Evolutionary conservation across 2,797 vertebrate genomes (phyloP).

Genomic region (Oreortyx pictus): DNA sequence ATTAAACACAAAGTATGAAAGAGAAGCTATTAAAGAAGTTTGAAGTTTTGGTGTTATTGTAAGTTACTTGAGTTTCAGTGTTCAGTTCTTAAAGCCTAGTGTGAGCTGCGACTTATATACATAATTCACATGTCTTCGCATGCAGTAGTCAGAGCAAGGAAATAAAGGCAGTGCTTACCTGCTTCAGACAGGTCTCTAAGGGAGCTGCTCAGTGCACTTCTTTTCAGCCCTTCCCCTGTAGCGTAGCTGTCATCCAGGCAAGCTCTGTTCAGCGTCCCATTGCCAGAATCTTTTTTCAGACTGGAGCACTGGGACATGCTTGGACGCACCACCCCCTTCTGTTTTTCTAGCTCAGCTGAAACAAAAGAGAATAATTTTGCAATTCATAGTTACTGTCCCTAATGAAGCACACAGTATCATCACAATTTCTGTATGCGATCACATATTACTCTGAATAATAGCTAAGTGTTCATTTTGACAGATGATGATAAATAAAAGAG

Average conservation of each 20-base stretch:
- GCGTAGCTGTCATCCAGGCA: constrained; percentile 97
- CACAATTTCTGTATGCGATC: background rate
- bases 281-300: constrained; percentile 92
- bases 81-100: background rate
- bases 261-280: constrained; percentile 86
- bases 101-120: background rate
- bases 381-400: background rate
- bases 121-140: background rate
- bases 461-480: background rate
- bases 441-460: background rate
- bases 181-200: constrained; percentile 95
- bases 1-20: background rate
- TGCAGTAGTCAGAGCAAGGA: background rate
- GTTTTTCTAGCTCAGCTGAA: constrained; percentile 95
- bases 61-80: background rate
- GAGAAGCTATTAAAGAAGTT: background rate
- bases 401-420: background rate
- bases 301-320: constrained; percentile 92
- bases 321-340: constrained; percentile 93
- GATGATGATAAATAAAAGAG: background rate
- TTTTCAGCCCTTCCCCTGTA: constrained; percentile 91
- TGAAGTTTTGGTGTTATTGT: background rate
- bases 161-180: constrained; percentile 81
- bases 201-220: constrained; percentile 96
- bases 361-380: background rate